Evolutionary conservation across 1,140 invertebrate species (phyloP), one percentile per base, ranked within the genome.

Genomic region (Danaus plexippus): DNA sequence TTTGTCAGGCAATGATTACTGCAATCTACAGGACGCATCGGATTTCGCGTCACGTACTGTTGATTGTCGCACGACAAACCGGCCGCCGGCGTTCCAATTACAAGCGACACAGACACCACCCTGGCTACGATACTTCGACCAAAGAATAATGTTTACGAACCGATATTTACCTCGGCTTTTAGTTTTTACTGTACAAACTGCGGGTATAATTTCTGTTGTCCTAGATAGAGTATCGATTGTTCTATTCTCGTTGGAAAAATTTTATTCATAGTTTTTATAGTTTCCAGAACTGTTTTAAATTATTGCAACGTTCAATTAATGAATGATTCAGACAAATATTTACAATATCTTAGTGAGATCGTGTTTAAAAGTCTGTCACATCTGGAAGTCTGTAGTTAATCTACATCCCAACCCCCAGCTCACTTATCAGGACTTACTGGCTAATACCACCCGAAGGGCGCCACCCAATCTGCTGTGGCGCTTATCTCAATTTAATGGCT

Each of bases 401-500:
- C 77, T 77, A 61, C 76, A 71, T 52, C 58, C 60, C 61, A 71
- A 72, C 74, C 74, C 77, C 69, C 69, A 57, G 63, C 67, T 70
- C 75, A 82, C 70, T 85, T 85, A 83, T 85, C 80, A 82, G 71
- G 80, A 83, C 80, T 83, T 77, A 81, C 68, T 67, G 70, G 66
- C 74, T 85, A 85, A 85, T 82, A 80, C 82, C 74, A 77, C 73
- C 72, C 78, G 77, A 73, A 85, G 82, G 82, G 78, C 74, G 69
- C 72, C 74, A 70, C 76, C 79, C 82, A 82, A 85, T 85, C 80
- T 85, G 82, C 77, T 80, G 66, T 67, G 69, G 64, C 74, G 77
- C 80, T 84, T 85, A 85, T 85, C 82, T 86, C 80, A 83, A 85
- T 85, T 85, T 86, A 84, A 86, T 86, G 80, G 80, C 75, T 77